Conservation (phyloP, 2,888 invertebrate species). For the Stenoptilia bipunctidactyla region DNA sequence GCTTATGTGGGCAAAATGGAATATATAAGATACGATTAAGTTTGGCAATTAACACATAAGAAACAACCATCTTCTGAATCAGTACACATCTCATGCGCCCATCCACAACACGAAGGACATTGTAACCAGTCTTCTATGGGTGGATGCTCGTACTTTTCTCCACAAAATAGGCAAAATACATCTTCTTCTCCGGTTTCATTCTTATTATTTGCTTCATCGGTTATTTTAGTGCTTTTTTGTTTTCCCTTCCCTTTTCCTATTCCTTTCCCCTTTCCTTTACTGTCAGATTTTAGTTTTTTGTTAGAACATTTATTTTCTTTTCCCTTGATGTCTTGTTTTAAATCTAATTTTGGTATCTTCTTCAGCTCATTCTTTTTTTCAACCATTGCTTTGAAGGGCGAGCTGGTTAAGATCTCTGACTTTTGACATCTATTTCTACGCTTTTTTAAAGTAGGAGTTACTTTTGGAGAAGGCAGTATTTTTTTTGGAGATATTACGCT, state of each 20-base stretch:
- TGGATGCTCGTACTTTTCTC: neutral
- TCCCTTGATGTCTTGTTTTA: neutral
- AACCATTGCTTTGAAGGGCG: constrained; percentile 1
- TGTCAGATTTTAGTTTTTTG: too few species aligned
- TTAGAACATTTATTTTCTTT: neutral
- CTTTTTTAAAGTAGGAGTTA: constrained; percentile 5
- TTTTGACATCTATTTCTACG: constrained; percentile 7
- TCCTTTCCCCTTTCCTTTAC: neutral
- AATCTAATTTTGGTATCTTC: neutral
- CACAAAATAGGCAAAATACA: neutral
- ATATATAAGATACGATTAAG: too few species aligned
- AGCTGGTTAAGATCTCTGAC: constrained; percentile 5
- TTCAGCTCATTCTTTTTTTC: neutral
- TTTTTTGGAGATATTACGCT: constrained; percentile 4
- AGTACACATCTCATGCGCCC: too few species aligned
- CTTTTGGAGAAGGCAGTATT: constrained; percentile 2
- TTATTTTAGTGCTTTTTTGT: neutral
- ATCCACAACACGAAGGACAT: too few species aligned
- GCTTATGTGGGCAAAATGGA: too few species aligned
- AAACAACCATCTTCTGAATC: too few species aligned
- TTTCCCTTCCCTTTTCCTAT: neutral
- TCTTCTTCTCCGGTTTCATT: neutral
- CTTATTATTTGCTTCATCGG: neutral
- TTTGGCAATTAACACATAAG: too few species aligned
- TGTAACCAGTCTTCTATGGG: constrained; percentile 3